A percentile compares a stretch with the other conserved stretches of the same genome.
phyloP scores from a whole-genome alignment of 1,140 invertebrate genomes.

The Zaprionus nigranus region DNA sequence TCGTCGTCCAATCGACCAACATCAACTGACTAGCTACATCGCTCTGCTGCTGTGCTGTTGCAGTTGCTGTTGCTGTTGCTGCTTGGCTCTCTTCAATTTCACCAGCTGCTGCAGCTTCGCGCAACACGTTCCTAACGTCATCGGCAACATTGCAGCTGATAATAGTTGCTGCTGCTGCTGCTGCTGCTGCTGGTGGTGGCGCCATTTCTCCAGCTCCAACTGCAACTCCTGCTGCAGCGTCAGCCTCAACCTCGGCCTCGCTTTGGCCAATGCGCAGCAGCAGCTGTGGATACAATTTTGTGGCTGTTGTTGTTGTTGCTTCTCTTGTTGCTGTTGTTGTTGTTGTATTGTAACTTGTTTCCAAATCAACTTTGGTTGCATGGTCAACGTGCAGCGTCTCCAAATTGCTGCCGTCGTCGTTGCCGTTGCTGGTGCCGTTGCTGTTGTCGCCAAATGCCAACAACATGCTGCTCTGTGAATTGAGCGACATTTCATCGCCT shows the following conservation, averaged over 20 bases:
- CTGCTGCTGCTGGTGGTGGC: constrained; percentile 16
- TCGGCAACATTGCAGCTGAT: constrained; percentile 73
- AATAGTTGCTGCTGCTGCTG: constrained; percentile 50
- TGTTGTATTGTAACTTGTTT: constrained; percentile 67
- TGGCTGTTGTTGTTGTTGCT: constrained; percentile 30
- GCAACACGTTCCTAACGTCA: constrained; percentile 55
- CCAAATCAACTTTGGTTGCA: constrained; percentile 68
- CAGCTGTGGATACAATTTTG: constrained; percentile 70
- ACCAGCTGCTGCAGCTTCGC: constrained; percentile 10
- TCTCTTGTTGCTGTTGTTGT: constrained; percentile 41
- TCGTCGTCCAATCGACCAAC: constrained; percentile 39
- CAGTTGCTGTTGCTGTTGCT: not conserved
- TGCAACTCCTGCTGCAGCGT: constrained; percentile 7
- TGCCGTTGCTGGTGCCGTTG: constrained; percentile 52
- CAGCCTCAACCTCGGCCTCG: constrained; percentile 49
- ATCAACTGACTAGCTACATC: constrained; percentile 48
- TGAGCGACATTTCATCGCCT: constrained; percentile 70
- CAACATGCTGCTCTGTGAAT: constrained; percentile 74
- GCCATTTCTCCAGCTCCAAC: constrained; percentile 13
- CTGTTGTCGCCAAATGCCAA: constrained; percentile 74
- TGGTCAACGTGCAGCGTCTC: constrained; percentile 44
- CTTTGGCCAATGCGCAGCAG: constrained; percentile 64
- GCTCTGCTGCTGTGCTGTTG: constrained; percentile 15
- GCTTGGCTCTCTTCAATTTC: constrained; percentile 53
- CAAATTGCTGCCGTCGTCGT: constrained; percentile 27